Evolutionary conservation across 2,113 vertebrate genomes (phyloP).

Genomic region (Lophochroa leadbeateri): DNA sequence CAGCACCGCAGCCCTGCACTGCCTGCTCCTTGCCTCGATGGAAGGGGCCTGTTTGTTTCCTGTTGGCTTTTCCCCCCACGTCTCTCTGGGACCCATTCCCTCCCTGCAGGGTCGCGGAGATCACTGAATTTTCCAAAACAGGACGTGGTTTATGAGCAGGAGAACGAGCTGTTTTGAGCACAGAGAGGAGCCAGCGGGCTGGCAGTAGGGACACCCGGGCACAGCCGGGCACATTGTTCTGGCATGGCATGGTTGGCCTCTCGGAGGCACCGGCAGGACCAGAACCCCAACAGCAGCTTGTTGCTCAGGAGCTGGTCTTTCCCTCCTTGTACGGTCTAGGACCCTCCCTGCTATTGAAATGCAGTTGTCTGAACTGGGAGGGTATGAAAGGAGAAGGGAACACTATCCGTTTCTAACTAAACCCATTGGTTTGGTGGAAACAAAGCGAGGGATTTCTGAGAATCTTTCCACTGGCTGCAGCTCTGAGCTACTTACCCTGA

Average conservation of each 20-base stretch:
- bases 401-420: background rate
- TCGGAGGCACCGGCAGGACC: background rate
- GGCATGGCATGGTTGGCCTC: background rate
- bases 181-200: rapidly evolving
- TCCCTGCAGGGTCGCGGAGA: background rate
- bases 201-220: background rate
- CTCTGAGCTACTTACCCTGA: slow-evolving; percentile 65
- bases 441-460: slow-evolving; percentile 39
- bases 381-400: background rate
- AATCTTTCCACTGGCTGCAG: slow-evolving; percentile 23
- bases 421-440: slow-evolving; percentile 24
- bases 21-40: background rate
- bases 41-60: background rate
- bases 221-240: background rate
- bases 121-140: slow-evolving; percentile 43
- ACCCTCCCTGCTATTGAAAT: background rate
- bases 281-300: background rate
- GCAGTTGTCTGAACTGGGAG: background rate
- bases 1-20: rapidly evolving
- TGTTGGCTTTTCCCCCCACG: background rate
- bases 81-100: background rate
- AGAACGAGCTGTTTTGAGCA: background rate
- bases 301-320: background rate
- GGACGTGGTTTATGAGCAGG: background rate
- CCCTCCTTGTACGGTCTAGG: background rate